Evolutionary conservation across 2,113 vertebrate genomes (phyloP), one percentile per base, ranked within the genome.

Genomic region (Aythya baeri): DNA sequence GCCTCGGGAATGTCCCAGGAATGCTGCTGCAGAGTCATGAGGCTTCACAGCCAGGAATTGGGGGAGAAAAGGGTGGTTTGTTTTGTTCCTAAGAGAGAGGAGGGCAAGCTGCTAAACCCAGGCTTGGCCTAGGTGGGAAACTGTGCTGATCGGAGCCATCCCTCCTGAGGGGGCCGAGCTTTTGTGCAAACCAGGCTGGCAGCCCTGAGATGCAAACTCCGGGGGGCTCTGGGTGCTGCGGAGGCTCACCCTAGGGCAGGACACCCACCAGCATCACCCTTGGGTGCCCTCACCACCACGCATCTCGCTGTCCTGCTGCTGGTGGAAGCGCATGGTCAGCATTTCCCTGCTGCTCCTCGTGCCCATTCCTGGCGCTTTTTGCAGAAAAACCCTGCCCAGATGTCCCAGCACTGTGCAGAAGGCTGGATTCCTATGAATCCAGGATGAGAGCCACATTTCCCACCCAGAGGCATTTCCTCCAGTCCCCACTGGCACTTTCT

Each of bases 311-410:
- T 25, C 3, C 8, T 9, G 25, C 50, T 27, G 34, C 7, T 0
- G 29, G 7, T 15, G 25, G 52, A 20, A 55, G 61, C 22, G 8
- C 0, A 23, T 21, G 21, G 15, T 7, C 0, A 1, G n/a, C 38
- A 4, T 7, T 50, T 36, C 38, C 1, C 17, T 2, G 2, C 34
- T 86, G 34, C 21, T 3, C 4, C 26, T 54, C 31, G 2, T 2
- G n/a, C 25, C 32, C 2, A 36, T 50, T 55, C 23, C 41, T 4
- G 50, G 13, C 50, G 32, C 6, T n/a, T 41, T 68, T 70, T 27
- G 34, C 32, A 15, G 57, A 25, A 18, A 11, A 67, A 27, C 11
- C 50, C 50, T 38, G 50, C 27, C 26, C 34, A 21, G n/a, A 27
- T 26, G 5, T 59, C 34, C 59, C 78, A 27, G 63, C 6, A 0